Base-by-base conservation (phyloP, 1,140 invertebrate genomes). In the Drosophila takahashii region DNA sequence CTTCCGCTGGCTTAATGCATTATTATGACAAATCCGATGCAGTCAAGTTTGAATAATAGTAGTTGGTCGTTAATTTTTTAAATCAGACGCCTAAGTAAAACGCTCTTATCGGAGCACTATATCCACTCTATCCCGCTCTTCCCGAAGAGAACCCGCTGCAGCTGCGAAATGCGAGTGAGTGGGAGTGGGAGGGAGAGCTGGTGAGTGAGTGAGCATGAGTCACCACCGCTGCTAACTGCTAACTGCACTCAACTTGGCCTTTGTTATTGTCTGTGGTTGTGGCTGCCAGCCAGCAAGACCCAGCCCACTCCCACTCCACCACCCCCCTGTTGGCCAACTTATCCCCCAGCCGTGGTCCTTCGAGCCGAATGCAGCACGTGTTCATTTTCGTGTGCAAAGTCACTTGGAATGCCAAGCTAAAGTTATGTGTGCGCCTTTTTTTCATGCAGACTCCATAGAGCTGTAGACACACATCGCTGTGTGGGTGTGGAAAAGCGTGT, bases 381-480 rank as follows among this genome's bases (percentile, higher is more conserved):
- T 87, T 87, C 79, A 77, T 80, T 87, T 87, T 84, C 72, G 77
- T 77, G 71, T 42, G 52, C 78, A 79, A 79, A 87, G 69, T 79
- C 76, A 73, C 41, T 72, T 81, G 74, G 74, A 77, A 78, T 77
- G 74, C 73, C 74, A 77, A 69, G 74, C 61, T 76, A 60, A 53
- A 75, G 70, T 75, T 74, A 44, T 69, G 62, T 76, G 74, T 67
- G 71, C 56, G 47, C 44, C 36, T 59, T 56, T 66, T 60, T 58
- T 56, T 37, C 15, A 27, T 16, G 62, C 50, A 53, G 48, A 64
- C 48, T 37, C n/a, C 37, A 27, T 36, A 37, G 36, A 37, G n/a
- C n/a, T 41, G 1, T 16, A 2, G n/a, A 15, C 15, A 8, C 15
- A 8, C 9, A 16, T 26, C 15, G 27, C 7, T 51, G 41, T 66